phyloP scores from a whole-genome alignment of 2,888 invertebrate genomes.

The Matsumyia berberina region DNA sequence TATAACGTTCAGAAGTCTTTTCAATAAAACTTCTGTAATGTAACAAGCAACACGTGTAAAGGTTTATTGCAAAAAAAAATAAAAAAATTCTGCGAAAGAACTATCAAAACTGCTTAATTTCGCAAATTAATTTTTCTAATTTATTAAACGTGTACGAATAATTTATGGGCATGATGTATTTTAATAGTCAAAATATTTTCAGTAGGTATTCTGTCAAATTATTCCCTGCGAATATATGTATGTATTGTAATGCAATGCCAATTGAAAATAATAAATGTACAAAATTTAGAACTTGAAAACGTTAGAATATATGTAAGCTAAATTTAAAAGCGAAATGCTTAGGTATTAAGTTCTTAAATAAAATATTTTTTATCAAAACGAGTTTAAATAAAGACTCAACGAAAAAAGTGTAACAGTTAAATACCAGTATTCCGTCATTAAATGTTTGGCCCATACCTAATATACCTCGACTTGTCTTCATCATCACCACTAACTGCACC shows the following conservation, averaged over 20 bases:
- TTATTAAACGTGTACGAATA: neutral
- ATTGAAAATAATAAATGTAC: conserved; percentile 19
- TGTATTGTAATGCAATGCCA: conserved; percentile 28
- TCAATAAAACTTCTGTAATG: no score
- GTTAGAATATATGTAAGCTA: conserved; percentile 53
- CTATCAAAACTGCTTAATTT: neutral
- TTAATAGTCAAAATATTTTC: neutral
- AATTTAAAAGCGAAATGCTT: conserved; percentile 61
- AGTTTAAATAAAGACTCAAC: conserved; percentile 49
- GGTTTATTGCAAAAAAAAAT: neutral
- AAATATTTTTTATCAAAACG: conserved; percentile 28
- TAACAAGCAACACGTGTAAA: neutral
- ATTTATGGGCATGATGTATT: neutral
- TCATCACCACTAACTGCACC: conserved; percentile 86
- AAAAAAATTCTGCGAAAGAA: neutral
- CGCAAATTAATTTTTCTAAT: neutral
- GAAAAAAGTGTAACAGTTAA: conserved; percentile 75
- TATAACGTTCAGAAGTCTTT: no score
- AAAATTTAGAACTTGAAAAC: conserved; percentile 19
- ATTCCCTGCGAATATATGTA: conserved; percentile 13
- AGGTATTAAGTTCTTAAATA: conserved; percentile 27
- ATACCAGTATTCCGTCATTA: conserved; percentile 84
- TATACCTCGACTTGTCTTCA: conserved; percentile 95
- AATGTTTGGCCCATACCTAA: conserved; percentile 88
- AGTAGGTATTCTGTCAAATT: conserved; percentile 2